Conservation (phyloP, 1,140 invertebrate species). For the Euglossa dilemma region DNA sequence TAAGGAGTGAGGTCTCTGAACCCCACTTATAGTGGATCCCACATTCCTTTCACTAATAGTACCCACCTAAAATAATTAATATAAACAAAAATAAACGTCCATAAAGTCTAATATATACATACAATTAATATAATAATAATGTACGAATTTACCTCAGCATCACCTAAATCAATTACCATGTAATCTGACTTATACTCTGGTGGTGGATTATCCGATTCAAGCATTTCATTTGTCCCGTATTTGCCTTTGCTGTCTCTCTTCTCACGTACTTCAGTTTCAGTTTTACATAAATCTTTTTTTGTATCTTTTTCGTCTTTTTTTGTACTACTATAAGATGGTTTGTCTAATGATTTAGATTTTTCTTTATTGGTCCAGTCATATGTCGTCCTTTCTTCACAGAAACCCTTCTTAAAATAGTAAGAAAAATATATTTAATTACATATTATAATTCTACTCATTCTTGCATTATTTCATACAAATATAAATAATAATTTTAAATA, state of each 20-base stretch:
- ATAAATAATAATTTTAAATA: background rate
- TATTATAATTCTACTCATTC: background rate
- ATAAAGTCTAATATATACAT: background rate
- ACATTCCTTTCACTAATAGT: slow-evolving; percentile 71
- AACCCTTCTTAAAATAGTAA: slow-evolving; percentile 72
- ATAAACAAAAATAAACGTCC: slow-evolving; percentile 12
- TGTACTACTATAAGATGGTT: slow-evolving; percentile 69
- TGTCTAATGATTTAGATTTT: slow-evolving; percentile 79
- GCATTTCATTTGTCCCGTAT: slow-evolving; percentile 80
- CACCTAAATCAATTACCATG: slow-evolving; percentile 79
- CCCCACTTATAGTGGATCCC: slow-evolving; percentile 65
- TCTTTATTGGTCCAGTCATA: slow-evolving; percentile 80
- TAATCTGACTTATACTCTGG: slow-evolving; percentile 80
- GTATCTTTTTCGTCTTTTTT: slow-evolving; percentile 77
- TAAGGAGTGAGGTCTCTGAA: slow-evolving; percentile 73
- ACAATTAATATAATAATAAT: background rate
- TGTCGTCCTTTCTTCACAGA: slow-evolving; percentile 72
- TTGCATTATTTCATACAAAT: background rate
- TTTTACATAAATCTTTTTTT: slow-evolving; percentile 65
- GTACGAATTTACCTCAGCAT: slow-evolving; percentile 74
- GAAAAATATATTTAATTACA: slow-evolving; percentile 2
- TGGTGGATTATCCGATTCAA: slow-evolving; percentile 78
- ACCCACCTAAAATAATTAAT: slow-evolving; percentile 64
- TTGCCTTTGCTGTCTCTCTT: slow-evolving; percentile 75
- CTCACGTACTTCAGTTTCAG: slow-evolving; percentile 69